Evolutionary conservation across 2,888 invertebrate genomes (phyloP), one percentile per base, ranked within the genome.

Genomic region (Entomobrya multifasciata): DNA sequence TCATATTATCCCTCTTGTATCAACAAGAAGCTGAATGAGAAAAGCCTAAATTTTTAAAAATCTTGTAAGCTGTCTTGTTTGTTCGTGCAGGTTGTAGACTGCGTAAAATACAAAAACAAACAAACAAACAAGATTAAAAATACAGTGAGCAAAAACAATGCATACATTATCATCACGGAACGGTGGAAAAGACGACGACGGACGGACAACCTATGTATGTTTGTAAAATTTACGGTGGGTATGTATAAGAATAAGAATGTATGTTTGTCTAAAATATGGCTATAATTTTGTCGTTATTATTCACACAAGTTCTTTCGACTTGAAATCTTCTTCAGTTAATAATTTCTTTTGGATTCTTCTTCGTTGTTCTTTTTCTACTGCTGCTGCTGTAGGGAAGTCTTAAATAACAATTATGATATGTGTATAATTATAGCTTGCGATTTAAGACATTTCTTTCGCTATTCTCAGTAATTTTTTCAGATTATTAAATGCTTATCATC

Each of bases 381-480:
- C 30, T 60, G 41, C 41, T 77, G 65, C 83, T 83, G 83, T 36
- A 36, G 83, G 83, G 76, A 83, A 76, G 76, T 27, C 22, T 83
- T 83, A 77, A 83, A 83, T 83, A 83, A 76, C 83, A 83, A 83
- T 76, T 76, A 83, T 83, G 83, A 83, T 65, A 76, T 49, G n/a
- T n/a, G 83, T 44, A 77, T 83, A 83, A 83, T 83, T 83, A 83
- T 83, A 83, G 83, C 83, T 83, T 77, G 83, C 83, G 55, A 76
- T 83, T 76, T 82, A 49, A 83, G 52, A 65, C 65, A 49, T 80
- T 67, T 78, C 49, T 47, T 57, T 41, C 57, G 44, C 30, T 47
- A 41, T 76, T 77, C 74, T 65, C 78, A 62, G 78, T 44, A 49
- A 57, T 77, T 62, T 52, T 60, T 62, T 65, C 49, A 49, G 62